Base-by-base conservation (phyloP, 2,113 vertebrate species). In the Xiphophorus hellerii region DNA sequence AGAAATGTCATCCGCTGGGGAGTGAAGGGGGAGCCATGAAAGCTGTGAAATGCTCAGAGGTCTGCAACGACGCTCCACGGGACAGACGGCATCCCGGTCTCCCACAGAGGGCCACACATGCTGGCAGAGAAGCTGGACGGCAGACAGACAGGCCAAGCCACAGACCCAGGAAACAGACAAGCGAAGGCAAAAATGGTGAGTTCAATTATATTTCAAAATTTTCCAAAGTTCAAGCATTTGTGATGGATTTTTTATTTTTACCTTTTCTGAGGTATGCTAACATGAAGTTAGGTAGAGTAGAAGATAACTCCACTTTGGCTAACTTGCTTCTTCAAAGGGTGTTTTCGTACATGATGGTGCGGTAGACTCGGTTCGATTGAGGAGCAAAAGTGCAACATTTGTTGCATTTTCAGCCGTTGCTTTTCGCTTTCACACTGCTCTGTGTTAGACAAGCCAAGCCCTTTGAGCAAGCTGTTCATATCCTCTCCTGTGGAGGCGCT, bases 11-110 rank as follows among this genome's bases (percentile, higher is more conserved):
- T 73, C 84, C 84, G 83, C 76, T 71, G 84, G 87, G 88, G 89
- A 94, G 78, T 87, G 87, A 67, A 77, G 60, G 65, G 75, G 42
- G 81, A 86, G 86, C 91, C 89, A 96, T 95, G 95, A 95, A 90
- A 82, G 90, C 92, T 83, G 90, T 81, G 85, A 86, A 87, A 85
- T 63, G 82, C 88, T 85, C 68, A 44, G 90, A 93, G 62, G 4
- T 27, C 74, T 66, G 31, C 0, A 78, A 76, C 67, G 78, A 71
- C 42, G 75, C 81, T 71, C 76, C 63, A 65, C 85, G 65, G 68
- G 69, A 88, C 13, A 67, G 73, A 66, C 87, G 35, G 78, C 6
- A 76, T 63, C 81, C 79, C 12, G 90, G 83, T 73, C 93, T 84
- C 75, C 92, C 87, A 65, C 87, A 76, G 83, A 37, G 85, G 80